Evolutionary conservation across 2,113 vertebrate genomes (phyloP).

Genomic region (Zonotrichia leucophrys): DNA sequence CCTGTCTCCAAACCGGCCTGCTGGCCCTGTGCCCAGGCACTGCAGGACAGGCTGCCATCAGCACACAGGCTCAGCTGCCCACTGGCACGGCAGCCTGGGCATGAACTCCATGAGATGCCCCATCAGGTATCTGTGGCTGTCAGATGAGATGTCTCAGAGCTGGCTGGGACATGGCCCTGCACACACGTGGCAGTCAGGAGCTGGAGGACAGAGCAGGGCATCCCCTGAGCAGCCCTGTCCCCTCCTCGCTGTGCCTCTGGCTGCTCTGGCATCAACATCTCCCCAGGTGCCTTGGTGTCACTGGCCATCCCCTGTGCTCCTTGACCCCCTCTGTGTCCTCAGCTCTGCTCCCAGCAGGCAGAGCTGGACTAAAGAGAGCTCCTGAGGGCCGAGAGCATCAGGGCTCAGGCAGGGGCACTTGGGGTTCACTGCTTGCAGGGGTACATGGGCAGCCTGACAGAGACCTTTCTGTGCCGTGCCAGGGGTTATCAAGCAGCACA

Average conservation of each 20-base stretch:
- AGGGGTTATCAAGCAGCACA: not conserved
- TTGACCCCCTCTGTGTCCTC: not conserved
- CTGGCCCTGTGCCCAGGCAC: not conserved
- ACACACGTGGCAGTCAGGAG: not conserved
- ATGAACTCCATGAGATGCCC: accelerated
- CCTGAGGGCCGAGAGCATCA: not conserved
- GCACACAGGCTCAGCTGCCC: accelerated
- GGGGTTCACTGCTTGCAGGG: not conserved
- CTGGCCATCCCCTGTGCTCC: not conserved
- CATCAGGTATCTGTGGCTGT: not conserved
- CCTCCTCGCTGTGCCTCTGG: not conserved
- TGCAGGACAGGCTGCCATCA: not conserved
- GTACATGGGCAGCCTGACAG: accelerated
- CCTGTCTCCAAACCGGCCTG: not conserved
- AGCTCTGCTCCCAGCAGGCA: not conserved
- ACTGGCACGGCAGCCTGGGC: not conserved
- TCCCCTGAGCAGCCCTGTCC: not conserved
- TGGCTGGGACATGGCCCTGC: not conserved
- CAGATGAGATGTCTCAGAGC: not conserved
- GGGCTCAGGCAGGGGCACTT: accelerated
- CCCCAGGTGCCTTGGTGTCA: accelerated
- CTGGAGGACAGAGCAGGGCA: not conserved
- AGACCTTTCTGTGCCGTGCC: not conserved
- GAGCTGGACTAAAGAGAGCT: not conserved
- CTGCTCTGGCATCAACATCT: not conserved